Evolutionary conservation across 2,113 vertebrate genomes (phyloP), one percentile per base, ranked within the genome.

Genomic region (Hiodon tergisus): DNA sequence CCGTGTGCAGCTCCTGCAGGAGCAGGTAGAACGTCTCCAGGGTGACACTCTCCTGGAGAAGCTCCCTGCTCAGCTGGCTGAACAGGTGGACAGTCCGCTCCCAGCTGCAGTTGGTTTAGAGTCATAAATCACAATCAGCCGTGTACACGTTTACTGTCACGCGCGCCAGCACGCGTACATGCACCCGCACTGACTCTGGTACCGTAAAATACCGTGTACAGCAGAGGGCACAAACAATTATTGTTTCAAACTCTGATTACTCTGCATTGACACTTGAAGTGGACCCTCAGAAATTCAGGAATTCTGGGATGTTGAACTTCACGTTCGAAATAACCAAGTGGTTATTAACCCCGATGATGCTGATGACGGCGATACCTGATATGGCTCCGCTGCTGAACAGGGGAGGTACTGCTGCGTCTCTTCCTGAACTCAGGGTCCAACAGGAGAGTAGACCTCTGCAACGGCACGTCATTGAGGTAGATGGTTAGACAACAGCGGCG

Each of bases 401-500:
- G 66, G 1, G 80, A 61, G 58, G 75, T 73, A 0, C 72, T 1
- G 0, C 73, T 70, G 70, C 77, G 83, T 77, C 74, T 83, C 59
- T 77, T 79, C 11, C 82, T 86, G 82, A 89, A 82, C 52, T 82
- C 76, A 0, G 86, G 87, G 63, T 91, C 90, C 3, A 90, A 78
- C 72, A 85, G 17, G 54, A 90, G 77, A 4, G 90, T 90, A 11
- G 90, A 88, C 78, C 71, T 89, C 90, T 92, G 79, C 2, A 81
- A 51, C 61, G 52, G 67, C 11, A 55, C 7, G 73, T 6, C 47
- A 0, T 16, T 13, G 31, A 5, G n/a, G 4, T 50, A 14, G 11
- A 48, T 6, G 9, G n/a, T 31, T 47, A 76, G 9, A 2, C 16
- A 14, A 52, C n/a, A 5, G 48, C 55, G 31, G 14, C 46, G 5